A percentile compares a stretch with the other conserved stretches of the same genome.
Evolutionary conservation across 2,888 invertebrate genomes (phyloP).

Genomic region (Dynastes maya): DNA sequence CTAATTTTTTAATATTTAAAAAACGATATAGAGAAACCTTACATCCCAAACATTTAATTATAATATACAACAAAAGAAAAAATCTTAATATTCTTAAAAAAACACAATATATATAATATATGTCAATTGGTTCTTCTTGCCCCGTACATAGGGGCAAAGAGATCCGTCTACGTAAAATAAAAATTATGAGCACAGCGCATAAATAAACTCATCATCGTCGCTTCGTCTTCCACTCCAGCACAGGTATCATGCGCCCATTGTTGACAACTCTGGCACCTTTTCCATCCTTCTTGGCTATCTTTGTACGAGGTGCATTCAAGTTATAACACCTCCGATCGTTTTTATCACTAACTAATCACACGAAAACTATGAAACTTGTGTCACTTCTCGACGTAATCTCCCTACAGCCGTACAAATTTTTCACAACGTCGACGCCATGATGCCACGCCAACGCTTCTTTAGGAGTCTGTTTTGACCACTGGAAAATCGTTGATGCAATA

Average conservation of each 20-base stretch:
- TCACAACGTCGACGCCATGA: too few species aligned
- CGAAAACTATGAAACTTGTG: too few species aligned
- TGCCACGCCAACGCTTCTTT: too few species aligned
- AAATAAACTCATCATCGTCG: slow-evolving; percentile 43
- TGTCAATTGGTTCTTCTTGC: slow-evolving; percentile 30
- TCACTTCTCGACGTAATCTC: too few species aligned
- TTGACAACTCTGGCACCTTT: slow-evolving; percentile 54
- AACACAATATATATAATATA: slow-evolving; percentile 15
- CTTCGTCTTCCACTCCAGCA: slow-evolving; percentile 38
- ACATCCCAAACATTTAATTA: slow-evolving; percentile 5
- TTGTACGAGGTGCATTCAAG: neutral
- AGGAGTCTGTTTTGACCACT: too few species aligned
- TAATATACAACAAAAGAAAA: slow-evolving; percentile 7
- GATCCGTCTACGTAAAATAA: neutral
- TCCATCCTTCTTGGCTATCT: slow-evolving; percentile 49
- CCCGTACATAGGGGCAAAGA: slow-evolving; percentile 12
- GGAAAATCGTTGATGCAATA: too few species aligned
- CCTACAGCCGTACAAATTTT: too few species aligned
- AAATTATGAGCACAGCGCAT: slow-evolving; percentile 11
- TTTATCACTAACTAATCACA: too few species aligned
- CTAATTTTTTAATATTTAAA: neutral
- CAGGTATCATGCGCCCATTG: slow-evolving; percentile 57
- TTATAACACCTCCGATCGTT: too few species aligned
- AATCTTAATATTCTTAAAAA: slow-evolving; percentile 10
- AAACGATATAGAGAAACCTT: slow-evolving; percentile 7